Conservation (phyloP, 1,140 invertebrate species). For the Battus philenor region DNA sequence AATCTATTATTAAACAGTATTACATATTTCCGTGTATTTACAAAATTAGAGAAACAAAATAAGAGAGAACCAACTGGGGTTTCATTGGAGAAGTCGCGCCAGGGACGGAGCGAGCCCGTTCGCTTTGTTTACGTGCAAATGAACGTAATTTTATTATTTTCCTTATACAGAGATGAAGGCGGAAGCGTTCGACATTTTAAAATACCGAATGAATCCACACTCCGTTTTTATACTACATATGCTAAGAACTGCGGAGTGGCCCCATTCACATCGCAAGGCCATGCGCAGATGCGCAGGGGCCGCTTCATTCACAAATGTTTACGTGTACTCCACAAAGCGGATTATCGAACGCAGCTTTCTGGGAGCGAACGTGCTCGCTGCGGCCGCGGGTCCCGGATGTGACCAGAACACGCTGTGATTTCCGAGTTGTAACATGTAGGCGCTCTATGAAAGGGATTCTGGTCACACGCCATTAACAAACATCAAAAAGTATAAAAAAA, state of each 20-base stretch:
- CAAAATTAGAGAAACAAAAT: too few relatives aligned
- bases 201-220: slow-evolving; percentile 7
- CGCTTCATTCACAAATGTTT: slow-evolving; percentile 42
- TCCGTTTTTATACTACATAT: slow-evolving; percentile 2
- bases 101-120: too few relatives aligned
- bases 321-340: slow-evolving; percentile 25
- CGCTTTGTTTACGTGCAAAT: neutral
- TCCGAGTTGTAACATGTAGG: slow-evolving; percentile 40
- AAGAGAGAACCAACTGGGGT: too few relatives aligned
- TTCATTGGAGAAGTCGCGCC: too few relatives aligned
- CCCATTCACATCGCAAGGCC: slow-evolving; percentile 38
- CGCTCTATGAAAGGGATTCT: neutral
- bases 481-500: too few relatives aligned
- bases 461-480: too few relatives aligned
- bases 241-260: slow-evolving; percentile 7
- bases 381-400: slow-evolving; percentile 26
- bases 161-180: neutral
- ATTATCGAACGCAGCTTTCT: slow-evolving; percentile 39
- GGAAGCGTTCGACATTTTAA: neutral
- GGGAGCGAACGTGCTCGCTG: slow-evolving; percentile 43
- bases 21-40: too few relatives aligned
- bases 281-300: slow-evolving; percentile 33
- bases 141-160: neutral
- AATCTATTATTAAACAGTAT: too few relatives aligned
- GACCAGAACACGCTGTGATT: slow-evolving; percentile 21